Evolutionary conservation across 2,797 vertebrate genomes (phyloP).

Genomic region (Phaenicophaeus curvirostris): DNA sequence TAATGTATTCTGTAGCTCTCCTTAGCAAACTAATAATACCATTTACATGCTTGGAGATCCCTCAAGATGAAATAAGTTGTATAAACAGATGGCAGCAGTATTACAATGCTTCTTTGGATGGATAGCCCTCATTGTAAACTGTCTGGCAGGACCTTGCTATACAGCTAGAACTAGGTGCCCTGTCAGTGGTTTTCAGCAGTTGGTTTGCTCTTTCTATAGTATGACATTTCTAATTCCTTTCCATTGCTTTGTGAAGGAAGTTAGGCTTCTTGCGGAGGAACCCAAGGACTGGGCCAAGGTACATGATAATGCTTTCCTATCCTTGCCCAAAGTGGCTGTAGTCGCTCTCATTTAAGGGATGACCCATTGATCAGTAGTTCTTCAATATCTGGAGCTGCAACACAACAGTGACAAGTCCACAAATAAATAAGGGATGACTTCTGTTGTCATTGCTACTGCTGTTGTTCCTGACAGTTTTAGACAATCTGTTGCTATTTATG

Average conservation of each 20-base stretch:
- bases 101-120: neutral
- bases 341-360: slow-evolving; percentile 57
- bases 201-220: slow-evolving; percentile 36
- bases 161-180: slow-evolving; percentile 14
- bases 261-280: slow-evolving; percentile 23
- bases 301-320: slow-evolving; percentile 27
- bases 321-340: slow-evolving; percentile 47
- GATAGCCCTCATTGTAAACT: neutral
- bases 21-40: neutral
- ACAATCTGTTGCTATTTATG: slow-evolving; percentile 59
- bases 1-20: neutral
- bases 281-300: slow-evolving; percentile 29
- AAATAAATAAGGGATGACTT: slow-evolving; percentile 36
- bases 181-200: slow-evolving; percentile 34
- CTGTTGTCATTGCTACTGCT: neutral
- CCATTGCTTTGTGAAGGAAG: slow-evolving; percentile 45
- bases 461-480: neutral
- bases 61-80: neutral
- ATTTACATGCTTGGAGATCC: neutral
- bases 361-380: slow-evolving; percentile 23
- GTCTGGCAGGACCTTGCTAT: neutral
- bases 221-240: slow-evolving; percentile 53
- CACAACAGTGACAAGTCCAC: neutral
- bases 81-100: slow-evolving; percentile 20
- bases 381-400: slow-evolving; percentile 38